phyloP scores from a whole-genome alignment of 2,113 vertebrate species.

The Cariama cristata region DNA sequence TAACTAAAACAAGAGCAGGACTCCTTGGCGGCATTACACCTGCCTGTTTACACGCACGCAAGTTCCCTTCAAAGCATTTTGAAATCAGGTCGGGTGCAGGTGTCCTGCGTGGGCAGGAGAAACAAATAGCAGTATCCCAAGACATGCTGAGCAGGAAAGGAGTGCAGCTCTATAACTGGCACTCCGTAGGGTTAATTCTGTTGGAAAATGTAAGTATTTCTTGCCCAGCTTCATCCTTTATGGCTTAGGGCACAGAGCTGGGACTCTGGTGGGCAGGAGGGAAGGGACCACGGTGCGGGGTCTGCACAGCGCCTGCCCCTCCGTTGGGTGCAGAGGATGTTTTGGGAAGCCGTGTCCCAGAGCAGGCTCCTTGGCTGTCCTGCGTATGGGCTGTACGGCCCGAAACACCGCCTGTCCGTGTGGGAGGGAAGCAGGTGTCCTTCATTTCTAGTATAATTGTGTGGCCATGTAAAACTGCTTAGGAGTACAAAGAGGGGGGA shows the following conservation, averaged over 20 bases:
- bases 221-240: neutral
- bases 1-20: neutral
- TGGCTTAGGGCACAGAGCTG: neutral
- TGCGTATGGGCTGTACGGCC: fast-evolving
- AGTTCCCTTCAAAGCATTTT: neutral
- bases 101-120: neutral
- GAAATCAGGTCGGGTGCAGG: neutral
- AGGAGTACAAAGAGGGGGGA: neutral
- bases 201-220: neutral
- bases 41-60: neutral
- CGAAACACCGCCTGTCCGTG: fast-evolving
- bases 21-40: neutral
- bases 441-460: neutral
- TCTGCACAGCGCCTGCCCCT: neutral
- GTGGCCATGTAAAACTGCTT: neutral
- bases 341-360: neutral
- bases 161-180: neutral
- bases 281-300: fast-evolving
- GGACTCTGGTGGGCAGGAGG: neutral
- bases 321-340: fast-evolving
- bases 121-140: fast-evolving
- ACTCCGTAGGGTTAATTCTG: neutral
- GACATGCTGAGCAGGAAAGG: neutral
- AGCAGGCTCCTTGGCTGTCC: neutral
- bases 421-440: neutral